Evolutionary conservation across 2,797 vertebrate species (phyloP).

Genomic region (Enteromius afrohamiltoni): DNA sequence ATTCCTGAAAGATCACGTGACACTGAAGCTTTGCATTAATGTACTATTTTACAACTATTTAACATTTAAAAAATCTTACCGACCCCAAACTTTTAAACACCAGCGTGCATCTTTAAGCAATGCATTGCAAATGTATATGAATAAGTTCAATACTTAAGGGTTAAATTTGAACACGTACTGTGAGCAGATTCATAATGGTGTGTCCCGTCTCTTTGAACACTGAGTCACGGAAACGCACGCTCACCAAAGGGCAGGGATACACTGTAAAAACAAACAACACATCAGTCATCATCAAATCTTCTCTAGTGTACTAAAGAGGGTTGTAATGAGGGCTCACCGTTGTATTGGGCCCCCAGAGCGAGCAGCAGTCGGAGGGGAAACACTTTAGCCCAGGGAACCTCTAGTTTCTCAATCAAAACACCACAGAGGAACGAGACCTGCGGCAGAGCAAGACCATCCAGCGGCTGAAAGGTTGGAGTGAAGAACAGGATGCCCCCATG

Average conservation of each 20-base stretch:
- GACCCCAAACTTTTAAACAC: not conserved
- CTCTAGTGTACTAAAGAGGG: not conserved
- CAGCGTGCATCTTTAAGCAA: not conserved
- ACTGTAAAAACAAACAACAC: constrained; percentile 67
- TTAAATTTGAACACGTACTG: constrained; percentile 80
- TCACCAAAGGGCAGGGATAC: constrained; percentile 85
- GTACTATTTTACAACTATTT: not conserved
- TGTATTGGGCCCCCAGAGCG: constrained; percentile 87
- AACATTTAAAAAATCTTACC: not conserved
- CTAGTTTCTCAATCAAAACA: constrained; percentile 91
- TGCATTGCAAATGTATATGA: not conserved
- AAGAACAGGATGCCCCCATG: constrained; percentile 94
- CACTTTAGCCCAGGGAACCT: constrained; percentile 96
- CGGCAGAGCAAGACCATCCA: constrained; percentile 83
- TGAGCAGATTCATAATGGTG: constrained; percentile 93
- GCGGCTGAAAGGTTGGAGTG: constrained; percentile 84
- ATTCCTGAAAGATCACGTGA: not conserved
- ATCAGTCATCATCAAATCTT: not conserved
- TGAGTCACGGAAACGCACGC: constrained; percentile 85
- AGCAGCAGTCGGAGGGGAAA: constrained; percentile 92
- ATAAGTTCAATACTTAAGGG: not conserved
- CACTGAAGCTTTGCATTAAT: not conserved
- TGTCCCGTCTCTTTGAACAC: constrained; percentile 92
- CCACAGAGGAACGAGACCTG: constrained; percentile 86
- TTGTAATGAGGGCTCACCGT: constrained; percentile 70